Evolutionary conservation across 2,797 vertebrate species (phyloP).

Genomic region (Oreortyx pictus): DNA sequence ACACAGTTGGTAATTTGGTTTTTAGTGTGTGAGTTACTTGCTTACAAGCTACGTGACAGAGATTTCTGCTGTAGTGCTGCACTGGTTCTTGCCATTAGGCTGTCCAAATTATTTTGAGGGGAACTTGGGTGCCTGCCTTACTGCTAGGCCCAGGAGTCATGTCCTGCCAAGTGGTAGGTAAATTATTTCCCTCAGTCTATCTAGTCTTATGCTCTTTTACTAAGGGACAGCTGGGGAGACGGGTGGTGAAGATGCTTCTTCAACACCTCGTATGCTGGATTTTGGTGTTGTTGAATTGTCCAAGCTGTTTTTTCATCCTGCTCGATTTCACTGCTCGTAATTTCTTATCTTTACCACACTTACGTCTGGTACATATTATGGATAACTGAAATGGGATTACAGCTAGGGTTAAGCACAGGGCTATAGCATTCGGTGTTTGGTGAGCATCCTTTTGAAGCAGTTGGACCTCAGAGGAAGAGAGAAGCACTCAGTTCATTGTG

Average conservation of each 20-base stretch:
- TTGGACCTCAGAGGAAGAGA: background rate
- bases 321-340: background rate
- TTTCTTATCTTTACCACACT: background rate
- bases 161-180: background rate
- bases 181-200: background rate
- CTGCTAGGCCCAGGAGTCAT: background rate
- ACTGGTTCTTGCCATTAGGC: background rate
- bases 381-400: background rate
- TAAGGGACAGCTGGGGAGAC: background rate
- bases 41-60: background rate
- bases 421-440: background rate
- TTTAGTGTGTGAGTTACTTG: background rate
- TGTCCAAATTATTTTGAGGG: background rate
- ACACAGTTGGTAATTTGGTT: background rate
- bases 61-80: background rate
- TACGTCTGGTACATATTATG: fast-evolving
- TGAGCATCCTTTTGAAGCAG: background rate
- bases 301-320: background rate
- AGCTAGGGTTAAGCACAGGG: background rate
- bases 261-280: background rate
- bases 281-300: background rate
- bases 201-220: background rate
- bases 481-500: background rate
- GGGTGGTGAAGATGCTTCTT: background rate
- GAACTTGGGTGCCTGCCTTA: background rate